Evolutionary conservation across 2,797 vertebrate species (phyloP), one percentile per base, ranked within the genome.

Genomic region (Buceros bicornis): DNA sequence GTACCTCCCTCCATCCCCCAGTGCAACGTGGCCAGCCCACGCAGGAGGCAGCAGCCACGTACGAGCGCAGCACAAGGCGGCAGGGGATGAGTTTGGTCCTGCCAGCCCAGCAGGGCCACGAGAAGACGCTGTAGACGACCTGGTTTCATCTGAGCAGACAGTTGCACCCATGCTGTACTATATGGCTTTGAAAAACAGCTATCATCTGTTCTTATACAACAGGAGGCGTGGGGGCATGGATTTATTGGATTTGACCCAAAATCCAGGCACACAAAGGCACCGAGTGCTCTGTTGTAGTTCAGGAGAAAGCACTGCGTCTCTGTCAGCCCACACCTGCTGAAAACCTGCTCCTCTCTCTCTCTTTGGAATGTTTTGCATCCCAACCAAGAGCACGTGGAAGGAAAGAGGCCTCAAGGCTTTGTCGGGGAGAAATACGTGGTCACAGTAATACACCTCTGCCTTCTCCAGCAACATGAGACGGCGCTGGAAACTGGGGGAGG

Each of bases 101-200:
- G 53, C 21, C 54, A 93, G 70, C 57, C 13, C 74, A 26, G 29
- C 0, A 0, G 31, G 31, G 47, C n/a, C 6, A 1, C 1, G 8
- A 64, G 24, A 82, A 42, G 43, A 66, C 54, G 40, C 16, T 2
- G 5, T 8, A 21, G 35, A 64, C 3, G 12, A 40, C 4, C 2
- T 7, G 50, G 65, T 25, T 57, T 33, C 67, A 69, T 8, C 70
- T 28, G 37, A 77, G 79, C 50, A 78, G 65, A 26, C 56, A 50
- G 40, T 17, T 58, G 54, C 31, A 60, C 33, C 7, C 3, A 0
- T n/a, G 18, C 19, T 50, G 33, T 35, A 37, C 16, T 33, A 2
- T 4, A 40, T 0, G 10, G 47, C n/a, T 90, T 35, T n/a, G 47
- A 28, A 61, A 42, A 90, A 21, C 33, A 72, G 26, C 10, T 40